Conservation (phyloP, 1,140 invertebrate species). For the Saccostrea cuccullata region DNA sequence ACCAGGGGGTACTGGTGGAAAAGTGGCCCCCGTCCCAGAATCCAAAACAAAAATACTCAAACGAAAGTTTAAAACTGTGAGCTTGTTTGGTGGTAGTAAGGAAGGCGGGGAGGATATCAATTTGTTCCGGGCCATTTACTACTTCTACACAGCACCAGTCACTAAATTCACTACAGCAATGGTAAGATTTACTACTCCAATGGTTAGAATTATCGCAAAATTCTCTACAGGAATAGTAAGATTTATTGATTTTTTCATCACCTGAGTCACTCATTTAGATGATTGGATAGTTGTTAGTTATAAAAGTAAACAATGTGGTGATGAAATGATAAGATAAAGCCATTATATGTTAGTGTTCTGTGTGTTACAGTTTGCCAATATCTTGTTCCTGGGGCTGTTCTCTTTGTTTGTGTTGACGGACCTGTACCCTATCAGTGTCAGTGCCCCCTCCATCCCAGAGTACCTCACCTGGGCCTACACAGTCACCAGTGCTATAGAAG, state of each 20-base stretch:
- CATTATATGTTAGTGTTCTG: too few relatives aligned
- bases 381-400: slow-evolving; percentile 72
- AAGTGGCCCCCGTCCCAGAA: slow-evolving; percentile 20
- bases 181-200: slow-evolving; percentile 61
- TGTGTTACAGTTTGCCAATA: slow-evolving; percentile 71
- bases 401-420: slow-evolving; percentile 74
- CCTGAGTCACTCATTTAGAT: too few relatives aligned
- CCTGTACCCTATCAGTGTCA: slow-evolving; percentile 55
- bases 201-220: slow-evolving; percentile 14
- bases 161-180: slow-evolving; percentile 66
- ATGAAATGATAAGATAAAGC: too few relatives aligned
- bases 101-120: slow-evolving; percentile 57
- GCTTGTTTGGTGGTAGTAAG: slow-evolving; percentile 53
- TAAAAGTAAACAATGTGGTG: too few relatives aligned
- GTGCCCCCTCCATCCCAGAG: slow-evolving; percentile 62
- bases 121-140: slow-evolving; percentile 67
- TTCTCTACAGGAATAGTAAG: slow-evolving; percentile 66
- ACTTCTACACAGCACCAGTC: slow-evolving; percentile 73
- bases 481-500: slow-evolving; percentile 69
- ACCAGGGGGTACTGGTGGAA: neutral
- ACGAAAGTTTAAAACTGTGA: slow-evolving; percentile 63
- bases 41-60: slow-evolving; percentile 36
- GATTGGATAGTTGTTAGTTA: too few relatives aligned
- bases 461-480: slow-evolving; percentile 69
- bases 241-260: neutral